Conservation (phyloP, 92 coral and sea anemone species). For the Pocillopora grandis region DNA sequence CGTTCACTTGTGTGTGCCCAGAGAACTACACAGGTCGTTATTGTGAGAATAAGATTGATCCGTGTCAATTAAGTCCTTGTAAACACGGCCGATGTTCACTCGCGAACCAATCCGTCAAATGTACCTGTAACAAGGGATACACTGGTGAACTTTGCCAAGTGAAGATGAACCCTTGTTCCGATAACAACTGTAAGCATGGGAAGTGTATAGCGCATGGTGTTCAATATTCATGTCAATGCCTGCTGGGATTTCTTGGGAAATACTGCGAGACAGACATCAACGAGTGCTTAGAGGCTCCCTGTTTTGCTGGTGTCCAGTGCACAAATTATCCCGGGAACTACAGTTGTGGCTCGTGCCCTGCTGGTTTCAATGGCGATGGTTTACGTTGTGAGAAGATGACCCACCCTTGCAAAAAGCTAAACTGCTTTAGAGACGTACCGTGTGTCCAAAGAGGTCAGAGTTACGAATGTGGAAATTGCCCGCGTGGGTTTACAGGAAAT, state of each 20-base stretch:
- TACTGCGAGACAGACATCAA: constrained; percentile 56
- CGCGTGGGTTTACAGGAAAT: constrained; percentile 77
- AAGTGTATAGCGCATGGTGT: constrained; percentile 21
- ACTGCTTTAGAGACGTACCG: constrained; percentile 68
- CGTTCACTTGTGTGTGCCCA: constrained; percentile 63
- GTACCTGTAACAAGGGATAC: constrained; percentile 64
- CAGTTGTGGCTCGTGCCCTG: constrained; percentile 79
- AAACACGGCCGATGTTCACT: constrained; percentile 57
- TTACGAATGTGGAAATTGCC: constrained; percentile 78
- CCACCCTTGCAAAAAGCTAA: constrained; percentile 46
- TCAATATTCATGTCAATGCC: constrained; percentile 27
- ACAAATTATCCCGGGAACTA: constrained; percentile 44
- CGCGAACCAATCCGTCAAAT: constrained; percentile 32
- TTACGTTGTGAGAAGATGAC: constrained; percentile 47
- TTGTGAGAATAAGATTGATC: constrained; percentile 52
- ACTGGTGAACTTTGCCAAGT: constrained; percentile 39
- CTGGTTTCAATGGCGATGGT: constrained; percentile 78
- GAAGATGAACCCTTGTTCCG: constrained; percentile 49
- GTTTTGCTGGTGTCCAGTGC: constrained; percentile 58
- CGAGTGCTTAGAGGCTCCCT: constrained; percentile 58
- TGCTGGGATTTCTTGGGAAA: constrained; percentile 43
- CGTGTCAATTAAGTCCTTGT: constrained; percentile 66
- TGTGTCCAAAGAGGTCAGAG: constrained; percentile 55
- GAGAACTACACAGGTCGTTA: constrained; percentile 59
- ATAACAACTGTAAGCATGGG: constrained; percentile 58